Conservation (phyloP, 2,888 invertebrate genomes). For the Sympetrum striolatum region DNA sequence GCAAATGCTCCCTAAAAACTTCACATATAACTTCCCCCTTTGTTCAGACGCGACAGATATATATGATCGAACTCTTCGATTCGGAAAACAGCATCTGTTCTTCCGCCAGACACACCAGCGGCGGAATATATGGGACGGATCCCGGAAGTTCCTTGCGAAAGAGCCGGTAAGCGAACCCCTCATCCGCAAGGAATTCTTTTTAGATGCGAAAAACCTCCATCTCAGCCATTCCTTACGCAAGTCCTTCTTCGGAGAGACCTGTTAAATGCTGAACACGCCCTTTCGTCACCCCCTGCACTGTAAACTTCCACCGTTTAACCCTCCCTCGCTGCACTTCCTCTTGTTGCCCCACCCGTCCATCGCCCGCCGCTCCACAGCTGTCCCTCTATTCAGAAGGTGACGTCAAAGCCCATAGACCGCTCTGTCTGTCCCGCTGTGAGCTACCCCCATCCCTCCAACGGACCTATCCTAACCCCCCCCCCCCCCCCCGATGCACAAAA, state of each 20-base stretch:
- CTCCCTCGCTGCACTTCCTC: conserved; percentile 12
- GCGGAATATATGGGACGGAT: no score
- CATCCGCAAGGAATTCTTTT: no score
- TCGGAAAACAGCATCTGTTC: no score
- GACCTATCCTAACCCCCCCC: neutral
- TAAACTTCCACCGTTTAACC: neutral
- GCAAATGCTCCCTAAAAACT: no score
- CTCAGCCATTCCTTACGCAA: neutral
- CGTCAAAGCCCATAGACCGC: conserved; percentile 16
- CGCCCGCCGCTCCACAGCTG: conserved; percentile 6
- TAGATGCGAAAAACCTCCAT: no score
- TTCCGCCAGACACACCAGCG: no score
- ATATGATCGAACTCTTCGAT: no score
- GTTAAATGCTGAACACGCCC: neutral
- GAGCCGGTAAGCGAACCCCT: no score
- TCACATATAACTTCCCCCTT: no score
- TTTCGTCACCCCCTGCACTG: neutral
- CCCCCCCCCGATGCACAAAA: neutral
- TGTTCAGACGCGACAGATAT: no score
- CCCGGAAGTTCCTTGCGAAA: no score
- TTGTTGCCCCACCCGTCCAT: conserved; percentile 1
- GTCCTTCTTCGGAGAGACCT: neutral
- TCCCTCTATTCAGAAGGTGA: conserved; percentile 37
- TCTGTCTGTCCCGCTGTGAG: neutral
- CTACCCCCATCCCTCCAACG: neutral